Evolutionary conservation across 2,797 vertebrate species (phyloP), one percentile per base, ranked within the genome.

Genomic region (Mionectes olivaceus): DNA sequence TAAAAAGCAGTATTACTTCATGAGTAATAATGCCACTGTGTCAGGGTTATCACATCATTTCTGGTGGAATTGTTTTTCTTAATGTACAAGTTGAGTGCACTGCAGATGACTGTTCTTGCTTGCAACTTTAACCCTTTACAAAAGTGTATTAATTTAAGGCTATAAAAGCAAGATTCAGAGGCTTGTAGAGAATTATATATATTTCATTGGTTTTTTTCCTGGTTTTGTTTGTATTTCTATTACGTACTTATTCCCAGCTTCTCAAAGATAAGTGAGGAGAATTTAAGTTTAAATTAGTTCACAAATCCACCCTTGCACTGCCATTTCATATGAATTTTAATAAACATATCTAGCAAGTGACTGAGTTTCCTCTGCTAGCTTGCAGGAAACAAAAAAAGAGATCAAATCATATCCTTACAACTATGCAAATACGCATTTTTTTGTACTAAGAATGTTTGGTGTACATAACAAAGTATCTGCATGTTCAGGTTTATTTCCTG

Each of bases 1-100:
- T 94, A 89, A 95, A 97, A 94, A 84, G 47, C 70, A 91, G 81
- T 94, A 96, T 91, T 94, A 86, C 88, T 96, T 91, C 60, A 68
- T 93, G 89, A 96, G 94, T 94, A 94, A 94, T 83, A 80, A 95
- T 78, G 60, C 47, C 68, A 74, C 24, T 63, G n/a, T 94, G 78
- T 67, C 44, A 83, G 64, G 67, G 74, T 96, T 91, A 73, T 95
- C 46, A 41, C 87, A 86, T 50, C 19, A 68, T 96, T 96, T 95
- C 76, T 97, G 44, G 50, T 88, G 78, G 70, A 83, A 95, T 95
- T 84, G 67, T 88, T 97, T 94, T 82, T 70, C 83, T 82, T 94
- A 92, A 95, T 89, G 76, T 46, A 61, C 41, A 84, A 83, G 68
- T 90, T 87, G 25, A 92, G 13, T 59, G 64, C 35, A 55, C 65